Percentiles rank a stretch among this genome's conserved stretches.
phyloP scores from a whole-genome alignment of 2,888 invertebrate species.

The Lasioglossum figueresi region DNA sequence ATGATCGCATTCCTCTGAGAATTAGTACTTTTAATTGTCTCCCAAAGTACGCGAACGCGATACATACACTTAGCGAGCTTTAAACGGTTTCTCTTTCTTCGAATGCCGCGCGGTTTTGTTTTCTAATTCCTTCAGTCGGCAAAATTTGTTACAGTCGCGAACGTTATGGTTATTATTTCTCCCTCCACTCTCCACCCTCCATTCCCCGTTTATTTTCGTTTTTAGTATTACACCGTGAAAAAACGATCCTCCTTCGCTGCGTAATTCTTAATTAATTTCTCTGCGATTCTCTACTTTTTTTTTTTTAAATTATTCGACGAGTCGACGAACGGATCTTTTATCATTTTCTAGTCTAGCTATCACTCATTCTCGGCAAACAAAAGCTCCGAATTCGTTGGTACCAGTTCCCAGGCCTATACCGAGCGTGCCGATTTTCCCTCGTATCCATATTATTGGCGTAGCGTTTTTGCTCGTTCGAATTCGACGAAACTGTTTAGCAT shows the following conservation, averaged over 20 bases:
- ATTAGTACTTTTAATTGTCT: conserved; percentile 30
- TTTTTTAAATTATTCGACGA: conserved; percentile 25
- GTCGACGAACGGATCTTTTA: conserved; percentile 46
- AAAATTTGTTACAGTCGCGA: conserved; percentile 41
- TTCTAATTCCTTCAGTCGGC: conserved; percentile 18
- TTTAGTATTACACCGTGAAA: conserved; percentile 17
- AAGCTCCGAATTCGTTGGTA: conserved; percentile 19
- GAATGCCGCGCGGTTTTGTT: conserved; percentile 13
- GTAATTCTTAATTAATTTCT: conserved; percentile 25
- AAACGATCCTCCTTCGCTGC: conserved; percentile 15
- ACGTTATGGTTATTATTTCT: conserved; percentile 21
- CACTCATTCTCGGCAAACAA: conserved; percentile 30
- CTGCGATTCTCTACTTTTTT: conserved; percentile 11
- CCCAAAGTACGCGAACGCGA: neutral
- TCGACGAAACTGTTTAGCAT: conserved; percentile 4
- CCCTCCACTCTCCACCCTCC: neutral
- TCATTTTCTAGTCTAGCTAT: conserved; percentile 57
- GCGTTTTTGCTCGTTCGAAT: conserved; percentile 13
- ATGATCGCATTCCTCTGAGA: conserved; percentile 32
- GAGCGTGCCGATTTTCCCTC: neutral
- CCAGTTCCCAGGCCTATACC: conserved; percentile 29
- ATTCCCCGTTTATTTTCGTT: neutral
- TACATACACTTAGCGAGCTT: conserved; percentile 24
- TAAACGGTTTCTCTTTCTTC: neutral
- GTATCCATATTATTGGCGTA: neutral